phyloP scores from a whole-genome alignment of 2,113 vertebrate genomes.

The Seriola aureovittata region DNA sequence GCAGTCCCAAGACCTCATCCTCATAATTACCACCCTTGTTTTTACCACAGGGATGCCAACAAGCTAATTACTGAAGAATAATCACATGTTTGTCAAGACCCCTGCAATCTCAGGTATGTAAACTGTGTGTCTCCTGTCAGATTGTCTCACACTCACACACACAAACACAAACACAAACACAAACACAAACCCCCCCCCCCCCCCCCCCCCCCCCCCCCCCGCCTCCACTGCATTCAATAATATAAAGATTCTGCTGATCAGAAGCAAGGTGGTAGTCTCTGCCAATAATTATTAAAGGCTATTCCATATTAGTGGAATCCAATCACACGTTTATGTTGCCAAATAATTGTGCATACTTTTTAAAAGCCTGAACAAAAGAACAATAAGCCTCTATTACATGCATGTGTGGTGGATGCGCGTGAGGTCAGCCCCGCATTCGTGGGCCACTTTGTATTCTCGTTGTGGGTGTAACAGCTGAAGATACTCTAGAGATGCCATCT shows the following conservation, averaged over 20 bases:
- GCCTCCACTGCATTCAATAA: constrained; percentile 4
- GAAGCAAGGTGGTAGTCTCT: constrained; percentile 1
- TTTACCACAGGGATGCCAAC: constrained; percentile 74
- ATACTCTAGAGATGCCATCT: constrained; percentile 47
- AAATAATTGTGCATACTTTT: not conserved
- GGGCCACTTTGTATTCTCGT: constrained; percentile 34
- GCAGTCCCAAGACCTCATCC: constrained; percentile 73
- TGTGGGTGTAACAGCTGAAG: constrained; percentile 55
- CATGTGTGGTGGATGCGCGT: constrained; percentile 7
- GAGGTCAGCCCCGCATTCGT: constrained; percentile 36
- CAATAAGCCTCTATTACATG: constrained; percentile 18
- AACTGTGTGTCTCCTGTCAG: constrained; percentile 69
- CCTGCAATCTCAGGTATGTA: constrained; percentile 70
- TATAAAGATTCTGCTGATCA: constrained; percentile 19
- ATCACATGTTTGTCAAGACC: constrained; percentile 84
- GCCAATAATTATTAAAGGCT: constrained; percentile 8
- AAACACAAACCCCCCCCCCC: no score
- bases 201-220: no score
- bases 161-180: not conserved
- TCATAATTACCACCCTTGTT: constrained; percentile 81
- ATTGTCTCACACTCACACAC: constrained; percentile 38
- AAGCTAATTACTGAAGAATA: constrained; percentile 83
- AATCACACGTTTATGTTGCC: not conserved
- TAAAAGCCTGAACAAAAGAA: constrained; percentile 15
- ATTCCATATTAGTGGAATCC: not conserved